Percentiles rank a stretch among this genome's conserved stretches.
phyloP scores from a whole-genome alignment of 2,888 invertebrate species.

The Teinopalpus imperialis region DNA sequence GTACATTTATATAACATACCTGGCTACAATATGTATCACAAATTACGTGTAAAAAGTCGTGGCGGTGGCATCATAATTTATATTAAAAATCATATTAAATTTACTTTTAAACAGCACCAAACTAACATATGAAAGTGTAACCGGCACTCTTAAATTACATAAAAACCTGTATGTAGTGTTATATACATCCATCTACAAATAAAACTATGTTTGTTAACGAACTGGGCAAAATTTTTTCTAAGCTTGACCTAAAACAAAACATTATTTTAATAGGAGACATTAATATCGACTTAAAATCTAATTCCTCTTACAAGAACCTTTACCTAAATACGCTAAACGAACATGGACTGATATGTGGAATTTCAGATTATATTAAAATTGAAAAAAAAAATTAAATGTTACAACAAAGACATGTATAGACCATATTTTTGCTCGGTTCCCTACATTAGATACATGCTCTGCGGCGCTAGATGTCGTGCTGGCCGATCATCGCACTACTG shows the following conservation, averaged over 20 bases:
- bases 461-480: constrained; percentile 22
- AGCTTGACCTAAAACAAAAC: constrained; percentile 9
- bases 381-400: constrained; percentile 25
- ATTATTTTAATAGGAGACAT: constrained; percentile 19
- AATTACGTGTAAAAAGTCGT: constrained; percentile 27
- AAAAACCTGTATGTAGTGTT: constrained; percentile 13
- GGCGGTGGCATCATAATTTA: constrained; percentile 32
- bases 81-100: constrained; percentile 21
- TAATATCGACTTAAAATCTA: constrained; percentile 26
- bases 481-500: constrained; percentile 20
- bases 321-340: constrained; percentile 23
- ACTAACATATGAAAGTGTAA: constrained; percentile 28
- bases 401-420: constrained; percentile 33
- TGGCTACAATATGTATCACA: constrained; percentile 33
- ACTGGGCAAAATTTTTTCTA: constrained; percentile 18
- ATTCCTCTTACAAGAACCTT: constrained; percentile 10
- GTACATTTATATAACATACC: constrained; percentile 29
- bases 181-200: constrained; percentile 26
- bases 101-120: constrained; percentile 8
- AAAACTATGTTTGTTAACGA: constrained; percentile 28
- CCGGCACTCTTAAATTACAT: constrained; percentile 23
- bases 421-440: constrained; percentile 33
- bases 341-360: constrained; percentile 26
- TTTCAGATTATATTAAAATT: constrained; percentile 28
- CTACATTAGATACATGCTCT: constrained; percentile 29